Evolutionary conservation across 1,140 invertebrate species (phyloP), one percentile per base, ranked within the genome.

Genomic region (Prorops nasuta): DNA sequence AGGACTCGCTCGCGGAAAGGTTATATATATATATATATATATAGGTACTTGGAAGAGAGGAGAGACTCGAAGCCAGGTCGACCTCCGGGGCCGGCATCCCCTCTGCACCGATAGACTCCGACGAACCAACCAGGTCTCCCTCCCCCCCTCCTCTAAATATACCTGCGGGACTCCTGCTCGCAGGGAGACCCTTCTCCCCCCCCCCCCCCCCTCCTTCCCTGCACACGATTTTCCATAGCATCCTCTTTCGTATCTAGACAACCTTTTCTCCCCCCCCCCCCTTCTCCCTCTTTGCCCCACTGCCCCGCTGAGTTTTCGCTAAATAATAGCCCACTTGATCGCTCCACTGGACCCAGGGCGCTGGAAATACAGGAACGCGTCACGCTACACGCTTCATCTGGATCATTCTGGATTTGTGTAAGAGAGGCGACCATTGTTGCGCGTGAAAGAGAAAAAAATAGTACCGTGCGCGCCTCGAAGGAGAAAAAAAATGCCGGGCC

Each of bases 271-370:
- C 12, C 4, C 6, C 34, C 14, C 3, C 34, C 6, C 34, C 34
- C 34, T 14, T n/a, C 38, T 40, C 19, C 9, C 14, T 19, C 38
- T 4, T 28, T 28, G 3, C 3, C 12, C 6, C 8, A 40, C 12
- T 17, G 38, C 16, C 35, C 41, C 36, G 39, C 56, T 44, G 56
- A 58, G 46, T 50, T 62, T 56, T 51, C 40, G 36, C 44, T 49
- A 60, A 66, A 66, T 65, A 66, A 57, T 66, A 42, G 60, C 36
- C 54, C 53, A 64, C 60, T 64, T 58, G 64, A 66, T 64, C 55
- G 58, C 54, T 58, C 50, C 60, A 50, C 43, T 19, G 1, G n/a
- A 54, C 44, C 36, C 45, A 58, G 54, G 62, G 47, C 47, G 44
- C 46, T 37, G 45, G 40, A 46, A 43, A 49, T 28, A 31, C 37